Evolutionary conservation across 2,888 invertebrate genomes (phyloP).

Genomic region (Cryptus viduatorius): DNA sequence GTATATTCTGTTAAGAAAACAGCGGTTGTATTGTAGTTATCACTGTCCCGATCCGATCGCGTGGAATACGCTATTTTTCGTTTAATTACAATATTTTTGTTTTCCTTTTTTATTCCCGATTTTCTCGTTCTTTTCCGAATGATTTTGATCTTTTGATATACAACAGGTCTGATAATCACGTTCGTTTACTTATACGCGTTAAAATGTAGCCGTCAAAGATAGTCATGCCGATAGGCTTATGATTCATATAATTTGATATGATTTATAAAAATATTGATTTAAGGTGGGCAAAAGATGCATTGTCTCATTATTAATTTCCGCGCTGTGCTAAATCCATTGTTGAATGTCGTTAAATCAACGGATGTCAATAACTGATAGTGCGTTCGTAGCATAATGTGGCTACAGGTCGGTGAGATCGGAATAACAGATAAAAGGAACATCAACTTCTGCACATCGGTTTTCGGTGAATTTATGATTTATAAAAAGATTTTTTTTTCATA

Average conservation of each 20-base stretch:
- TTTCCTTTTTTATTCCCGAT: neutral
- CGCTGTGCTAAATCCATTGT: neutral
- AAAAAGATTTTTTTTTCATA: no score
- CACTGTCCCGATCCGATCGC: slow-evolving; percentile 2
- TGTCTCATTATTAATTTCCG: neutral
- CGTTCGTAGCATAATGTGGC: no score
- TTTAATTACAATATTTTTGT: neutral
- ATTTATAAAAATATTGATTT: neutral
- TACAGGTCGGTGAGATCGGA: no score
- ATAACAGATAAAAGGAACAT: no score
- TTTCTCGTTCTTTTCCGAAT: neutral
- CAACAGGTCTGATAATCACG: neutral
- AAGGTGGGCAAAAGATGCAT: neutral
- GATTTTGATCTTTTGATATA: neutral
- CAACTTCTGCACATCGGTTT: no score
- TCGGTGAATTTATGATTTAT: no score
- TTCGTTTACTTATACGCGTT: neutral
- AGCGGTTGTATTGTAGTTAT: neutral
- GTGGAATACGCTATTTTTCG: neutral
- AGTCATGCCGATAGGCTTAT: slow-evolving; percentile 2
- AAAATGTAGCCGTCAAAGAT: neutral
- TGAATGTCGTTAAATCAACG: no score
- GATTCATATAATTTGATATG: neutral
- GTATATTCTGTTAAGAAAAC: no score
- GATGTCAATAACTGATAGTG: no score